Base-by-base conservation (phyloP, 2,888 invertebrate genomes). In the Trichacis sp. region DNA sequence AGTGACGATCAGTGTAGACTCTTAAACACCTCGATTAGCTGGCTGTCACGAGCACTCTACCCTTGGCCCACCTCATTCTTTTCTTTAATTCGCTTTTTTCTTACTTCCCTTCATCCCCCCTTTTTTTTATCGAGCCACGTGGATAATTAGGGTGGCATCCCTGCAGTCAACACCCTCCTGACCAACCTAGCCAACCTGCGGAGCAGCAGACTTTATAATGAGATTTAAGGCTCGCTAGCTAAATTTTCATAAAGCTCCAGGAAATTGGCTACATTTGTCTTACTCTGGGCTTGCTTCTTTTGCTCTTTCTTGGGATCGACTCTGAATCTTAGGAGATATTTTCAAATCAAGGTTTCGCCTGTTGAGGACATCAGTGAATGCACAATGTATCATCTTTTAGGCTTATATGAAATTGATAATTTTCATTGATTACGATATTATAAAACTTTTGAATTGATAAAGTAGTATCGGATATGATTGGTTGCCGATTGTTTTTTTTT, bases 1-100 rank as follows among this genome's bases (percentile, higher is more conserved):
- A 81, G 76, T 67, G 77, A 78, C 84, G 84, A 83, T 84, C 82
- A 82, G 81, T 83, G 83, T 81, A 83, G 84, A 84, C 83, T 81
- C 83, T 84, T 83, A 83, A 84, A 84, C 82, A 83, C 84, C 83
- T 82, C 83, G 83, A 84, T 84, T 84, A 84, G 83, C 84, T 80
- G 77, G 82, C 83, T 84, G 83, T 84, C 83, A 83, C 79, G 81
- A 81, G 76, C 83, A 84, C 84, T 75, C 54, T 63, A 57, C 69
- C 62, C 59, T 53, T 52, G 61, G 70, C 58, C 62, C 49, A 43
- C 61, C 65, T 69, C 56, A 64, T 60, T 57, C 64, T 66, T 58
- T 64, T 68, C 60, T 59, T 54, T 64, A 45, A 51, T 64, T 63
- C 59, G 54, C 59, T 60, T 65, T 65, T 51, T 70, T 60, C 52